Base-by-base conservation (phyloP, 1,140 invertebrate genomes). In the Amphibalanus amphitrite region DNA sequence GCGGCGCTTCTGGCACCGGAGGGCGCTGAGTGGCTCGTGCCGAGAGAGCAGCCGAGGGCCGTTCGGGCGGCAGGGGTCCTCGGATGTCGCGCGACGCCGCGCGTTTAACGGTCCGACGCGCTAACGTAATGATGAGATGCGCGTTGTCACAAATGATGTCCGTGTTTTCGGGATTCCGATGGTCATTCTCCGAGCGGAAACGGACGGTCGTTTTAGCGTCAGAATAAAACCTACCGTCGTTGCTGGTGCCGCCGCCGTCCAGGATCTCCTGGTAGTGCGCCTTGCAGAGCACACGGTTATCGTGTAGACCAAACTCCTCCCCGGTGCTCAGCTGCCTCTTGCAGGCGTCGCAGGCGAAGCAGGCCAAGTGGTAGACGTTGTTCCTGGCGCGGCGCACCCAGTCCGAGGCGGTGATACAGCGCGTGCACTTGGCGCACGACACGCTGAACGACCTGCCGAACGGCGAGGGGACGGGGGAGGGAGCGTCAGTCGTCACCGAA, bases 321-420 rank as follows among this genome's bases (percentile, higher is more conserved):
- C 95, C 95, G 0, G 95, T 98, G 67, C 90, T 94, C 40, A 99
- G 83, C 81, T 98, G 97, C 30, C 96, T 84, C 76, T 96, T 95
- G 81, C 97, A 99, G 65, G 91, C 90, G 80, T 98, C 93, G 79
- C 97, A 99, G 13, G 95, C 92, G 82, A 99, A 99, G 83, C 97
- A 99, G 3, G 97, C 96, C 78, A 99, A 83, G 81, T 99, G 97
- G 81, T 97, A 99, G 26, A 98, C 91, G 78, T 93, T 88, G 75
- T 95, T 90, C 69, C 91, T 83, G 15, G 96, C 95, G 79, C 93
- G 88, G 72, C 97, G 83, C 73, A 99, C 95, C 97, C 97, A 99
- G 82, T 98, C 96, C 23, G 92, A 90, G 0, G 95, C 87, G 15
- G 91, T 90, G 76, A 99, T 95, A 73, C 87, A 87, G 70, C 95